Conservation (phyloP, 30 jellyfish, hydroid and myxozoan species). For the Aurelia aurita region DNA sequence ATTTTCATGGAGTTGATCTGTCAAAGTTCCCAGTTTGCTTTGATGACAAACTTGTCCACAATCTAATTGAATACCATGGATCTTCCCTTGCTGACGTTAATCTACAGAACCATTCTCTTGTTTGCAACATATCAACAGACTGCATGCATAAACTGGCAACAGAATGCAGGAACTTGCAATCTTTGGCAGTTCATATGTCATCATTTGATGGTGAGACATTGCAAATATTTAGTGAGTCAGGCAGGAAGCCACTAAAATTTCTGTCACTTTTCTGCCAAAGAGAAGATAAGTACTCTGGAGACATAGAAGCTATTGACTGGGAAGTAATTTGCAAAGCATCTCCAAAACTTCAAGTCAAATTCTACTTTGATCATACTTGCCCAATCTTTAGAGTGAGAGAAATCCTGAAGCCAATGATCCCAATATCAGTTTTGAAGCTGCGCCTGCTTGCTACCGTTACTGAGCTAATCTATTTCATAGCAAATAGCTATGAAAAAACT, state of each 20-base stretch:
- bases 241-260: constrained; percentile 21
- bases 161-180: constrained; percentile 28
- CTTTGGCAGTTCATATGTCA: constrained; percentile 39
- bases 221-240: constrained; percentile 17
- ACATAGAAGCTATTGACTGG: constrained; percentile 55
- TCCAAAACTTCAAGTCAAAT: constrained; percentile 40
- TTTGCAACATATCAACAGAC: constrained; percentile 46
- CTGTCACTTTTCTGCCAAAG: constrained; percentile 55
- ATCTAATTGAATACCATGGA: constrained; percentile 25
- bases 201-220: constrained; percentile 55
- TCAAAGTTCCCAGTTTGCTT: constrained; percentile 68
- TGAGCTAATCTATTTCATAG: constrained; percentile 39
- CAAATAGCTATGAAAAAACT: constrained; percentile 37
- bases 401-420: constrained; percentile 52
- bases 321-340: constrained; percentile 14
- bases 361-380: constrained; percentile 65
- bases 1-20: constrained; percentile 29
- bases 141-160: constrained; percentile 31
- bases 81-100: constrained; percentile 9
- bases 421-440: constrained; percentile 50
- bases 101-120: constrained; percentile 47
- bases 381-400: constrained; percentile 47
- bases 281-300: constrained; percentile 49
- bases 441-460: constrained; percentile 64
- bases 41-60: constrained; percentile 10